Evolutionary conservation across 1,140 invertebrate species (phyloP).

Genomic region (Bathynomus jamesi): DNA sequence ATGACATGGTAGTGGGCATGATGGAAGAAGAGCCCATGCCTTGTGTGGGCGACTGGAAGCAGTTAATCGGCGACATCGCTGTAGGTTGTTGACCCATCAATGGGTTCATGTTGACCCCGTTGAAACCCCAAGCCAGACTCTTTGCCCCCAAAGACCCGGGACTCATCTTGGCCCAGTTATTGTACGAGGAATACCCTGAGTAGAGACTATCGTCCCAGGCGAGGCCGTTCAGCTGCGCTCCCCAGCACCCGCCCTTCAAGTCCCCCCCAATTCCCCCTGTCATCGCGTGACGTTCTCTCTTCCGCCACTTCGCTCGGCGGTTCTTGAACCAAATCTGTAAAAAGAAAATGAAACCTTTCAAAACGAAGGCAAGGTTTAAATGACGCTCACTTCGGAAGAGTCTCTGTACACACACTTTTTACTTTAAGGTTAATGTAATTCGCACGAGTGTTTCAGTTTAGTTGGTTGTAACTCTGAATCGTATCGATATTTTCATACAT

Average conservation of each 20-base stretch:
- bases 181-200: slow-evolving; percentile 77
- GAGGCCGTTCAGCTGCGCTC: slow-evolving; percentile 81
- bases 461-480: no score
- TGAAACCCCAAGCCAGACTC: slow-evolving; percentile 67
- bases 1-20: slow-evolving; percentile 43
- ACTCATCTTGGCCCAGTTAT: slow-evolving; percentile 86
- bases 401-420: no score
- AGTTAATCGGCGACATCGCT: slow-evolving; percentile 60
- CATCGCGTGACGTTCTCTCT: slow-evolving; percentile 92
- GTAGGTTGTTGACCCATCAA: slow-evolving; percentile 42
- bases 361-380: no score
- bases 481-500: no score
- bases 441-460: no score
- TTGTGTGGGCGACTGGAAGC: slow-evolving; percentile 56
- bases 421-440: no score
- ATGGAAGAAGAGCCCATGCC: slow-evolving; percentile 44
- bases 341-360: no score
- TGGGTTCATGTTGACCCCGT: slow-evolving; percentile 63
- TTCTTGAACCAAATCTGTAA: slow-evolving; percentile 75
- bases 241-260: slow-evolving; percentile 84
- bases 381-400: no score
- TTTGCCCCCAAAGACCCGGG: slow-evolving; percentile 73
- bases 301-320: slow-evolving; percentile 94
- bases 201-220: slow-evolving; percentile 82
- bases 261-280: slow-evolving; percentile 46